Conservation (phyloP, 2,888 invertebrate genomes). For the Tetranychus piercei region DNA sequence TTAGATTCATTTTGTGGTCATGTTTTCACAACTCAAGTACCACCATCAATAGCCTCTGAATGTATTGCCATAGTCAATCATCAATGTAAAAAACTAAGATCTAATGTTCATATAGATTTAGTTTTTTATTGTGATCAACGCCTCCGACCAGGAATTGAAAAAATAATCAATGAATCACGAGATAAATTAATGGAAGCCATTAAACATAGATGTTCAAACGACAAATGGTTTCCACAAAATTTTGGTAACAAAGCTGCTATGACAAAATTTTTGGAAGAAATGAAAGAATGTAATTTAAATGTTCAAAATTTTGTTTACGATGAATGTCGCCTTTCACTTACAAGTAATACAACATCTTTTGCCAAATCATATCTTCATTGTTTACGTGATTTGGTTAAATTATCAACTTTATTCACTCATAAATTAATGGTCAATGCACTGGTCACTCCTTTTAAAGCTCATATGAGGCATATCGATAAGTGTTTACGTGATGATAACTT, state of each 20-base stretch:
- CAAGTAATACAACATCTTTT: slow-evolving; percentile 60
- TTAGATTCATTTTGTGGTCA: slow-evolving; percentile 38
- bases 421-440: slow-evolving; percentile 52
- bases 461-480: slow-evolving; percentile 45
- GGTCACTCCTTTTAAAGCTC: slow-evolving; percentile 51
- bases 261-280: slow-evolving; percentile 49
- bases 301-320: slow-evolving; percentile 48
- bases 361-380: slow-evolving; percentile 53
- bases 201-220: slow-evolving; percentile 49
- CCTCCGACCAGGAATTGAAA: slow-evolving; percentile 53
- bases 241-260: slow-evolving; percentile 52
- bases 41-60: slow-evolving; percentile 49
- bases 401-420: slow-evolving; percentile 38
- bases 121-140: slow-evolving; percentile 75
- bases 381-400: slow-evolving; percentile 53
- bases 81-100: slow-evolving; percentile 40
- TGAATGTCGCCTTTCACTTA: slow-evolving; percentile 52
- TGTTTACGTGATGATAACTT: slow-evolving; percentile 6
- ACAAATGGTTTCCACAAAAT: slow-evolving; percentile 63
- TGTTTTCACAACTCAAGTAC: slow-evolving; percentile 71
- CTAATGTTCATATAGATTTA: slow-evolving; percentile 60
- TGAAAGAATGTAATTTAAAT: slow-evolving; percentile 47
- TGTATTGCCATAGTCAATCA: slow-evolving; percentile 47
- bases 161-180: slow-evolving; percentile 54
- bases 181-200: slow-evolving; percentile 65